A percentile compares a stretch with the other conserved stretches of the same genome.
Evolutionary conservation across 2,113 vertebrate genomes (phyloP).

Genomic region (Scortum barcoo): DNA sequence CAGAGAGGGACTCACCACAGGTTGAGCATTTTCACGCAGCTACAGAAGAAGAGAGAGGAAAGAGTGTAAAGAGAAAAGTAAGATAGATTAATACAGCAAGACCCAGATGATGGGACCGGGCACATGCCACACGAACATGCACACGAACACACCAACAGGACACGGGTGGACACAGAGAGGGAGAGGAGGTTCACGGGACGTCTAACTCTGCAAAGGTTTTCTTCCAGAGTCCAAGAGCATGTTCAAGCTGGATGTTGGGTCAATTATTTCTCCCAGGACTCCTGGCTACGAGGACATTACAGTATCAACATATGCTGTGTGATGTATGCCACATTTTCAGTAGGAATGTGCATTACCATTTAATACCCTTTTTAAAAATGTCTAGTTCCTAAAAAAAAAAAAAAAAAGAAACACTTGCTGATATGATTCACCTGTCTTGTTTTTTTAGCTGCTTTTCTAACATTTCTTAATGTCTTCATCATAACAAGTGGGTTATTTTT

Average conservation of each 20-base stretch:
- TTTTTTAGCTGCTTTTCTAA: not conserved
- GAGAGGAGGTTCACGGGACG: constrained; percentile 2
- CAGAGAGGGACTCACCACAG: constrained; percentile 99
- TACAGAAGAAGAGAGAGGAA: constrained; percentile 89
- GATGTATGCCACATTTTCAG: not conserved
- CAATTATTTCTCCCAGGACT: not conserved
- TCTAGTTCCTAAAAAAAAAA: not conserved
- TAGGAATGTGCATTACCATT: not conserved
- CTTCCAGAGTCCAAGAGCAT: not conserved
- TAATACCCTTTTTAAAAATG: not conserved
- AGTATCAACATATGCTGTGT: not conserved
- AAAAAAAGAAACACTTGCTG: too few relatives aligned
- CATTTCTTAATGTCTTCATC: not conserved
- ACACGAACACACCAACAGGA: constrained; percentile 56
- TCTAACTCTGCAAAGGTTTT: not conserved
- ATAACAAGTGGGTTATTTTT: not conserved
- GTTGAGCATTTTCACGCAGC: constrained; percentile 99
- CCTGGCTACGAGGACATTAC: not conserved
- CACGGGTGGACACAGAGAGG: constrained; percentile 48
- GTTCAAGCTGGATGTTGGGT: not conserved
- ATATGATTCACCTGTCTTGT: not conserved
- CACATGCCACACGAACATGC: constrained; percentile 74
- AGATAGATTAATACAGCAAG: constrained; percentile 92
- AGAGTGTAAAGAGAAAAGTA: constrained; percentile 92
- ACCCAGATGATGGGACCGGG: constrained; percentile 87